These are phyloP conservation scores for Zaprionus ornatus DNA, from an alignment of 1,140 invertebrate genomes.

Conservation along the genomic window DNA sequence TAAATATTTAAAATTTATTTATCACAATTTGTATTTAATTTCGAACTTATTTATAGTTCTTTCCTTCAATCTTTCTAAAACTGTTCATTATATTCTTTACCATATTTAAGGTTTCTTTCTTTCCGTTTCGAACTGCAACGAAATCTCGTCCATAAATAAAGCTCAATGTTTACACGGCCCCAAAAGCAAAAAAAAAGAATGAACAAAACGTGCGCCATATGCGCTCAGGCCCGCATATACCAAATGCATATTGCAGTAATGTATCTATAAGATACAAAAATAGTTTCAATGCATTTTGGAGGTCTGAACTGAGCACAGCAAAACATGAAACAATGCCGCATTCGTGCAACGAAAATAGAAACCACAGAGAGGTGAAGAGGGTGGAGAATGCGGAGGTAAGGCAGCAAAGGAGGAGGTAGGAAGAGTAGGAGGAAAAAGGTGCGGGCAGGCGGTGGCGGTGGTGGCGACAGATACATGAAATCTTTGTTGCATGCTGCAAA, in stretches of 20 bases:
- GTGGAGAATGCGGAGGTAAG: background rate
- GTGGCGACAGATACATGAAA: conserved; percentile 18
- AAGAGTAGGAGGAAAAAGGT: background rate
- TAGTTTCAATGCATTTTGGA: conserved; percentile 66
- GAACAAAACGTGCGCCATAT: conserved; percentile 17
- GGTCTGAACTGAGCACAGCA: conserved; percentile 49
- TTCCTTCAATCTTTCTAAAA: background rate
- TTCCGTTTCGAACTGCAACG: background rate
- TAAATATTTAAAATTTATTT: too few species aligned
- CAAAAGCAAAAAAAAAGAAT: conserved; percentile 13
- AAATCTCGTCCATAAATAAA: background rate
- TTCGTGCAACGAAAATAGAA: conserved; percentile 55
- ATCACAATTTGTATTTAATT: too few species aligned
- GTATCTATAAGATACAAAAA: conserved; percentile 61
- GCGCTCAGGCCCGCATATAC: background rate
- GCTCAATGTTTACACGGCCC: conserved; percentile 19
- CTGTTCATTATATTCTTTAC: background rate
- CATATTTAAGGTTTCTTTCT: background rate
- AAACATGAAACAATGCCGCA: conserved; percentile 56
- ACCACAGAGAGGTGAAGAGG: conserved; percentile 13
- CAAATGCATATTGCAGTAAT: conserved; percentile 13
- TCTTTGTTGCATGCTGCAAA: conserved; percentile 44
- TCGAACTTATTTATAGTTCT: too few species aligned
- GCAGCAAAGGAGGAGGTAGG: background rate
- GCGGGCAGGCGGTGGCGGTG: background rate